Conservation (phyloP, 1,140 invertebrate species). For the Mactra quadrangularis region DNA sequence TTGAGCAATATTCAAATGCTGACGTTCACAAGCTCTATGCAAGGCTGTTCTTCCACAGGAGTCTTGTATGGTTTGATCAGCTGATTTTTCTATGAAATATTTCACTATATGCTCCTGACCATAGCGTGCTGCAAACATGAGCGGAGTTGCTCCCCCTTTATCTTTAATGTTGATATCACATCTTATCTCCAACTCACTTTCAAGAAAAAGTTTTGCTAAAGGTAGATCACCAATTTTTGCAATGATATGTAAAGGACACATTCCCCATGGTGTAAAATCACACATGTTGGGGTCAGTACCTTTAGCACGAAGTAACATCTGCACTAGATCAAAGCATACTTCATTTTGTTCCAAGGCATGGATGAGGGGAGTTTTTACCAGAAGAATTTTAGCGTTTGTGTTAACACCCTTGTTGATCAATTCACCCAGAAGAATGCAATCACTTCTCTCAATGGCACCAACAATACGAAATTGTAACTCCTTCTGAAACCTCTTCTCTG, state of each 20-base stretch:
- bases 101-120: slow-evolving; percentile 30
- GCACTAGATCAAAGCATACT: slow-evolving; percentile 34
- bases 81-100: slow-evolving; percentile 50
- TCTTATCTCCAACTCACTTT: neutral
- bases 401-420: slow-evolving; percentile 48
- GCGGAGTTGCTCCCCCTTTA: slow-evolving; percentile 30
- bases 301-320: slow-evolving; percentile 42
- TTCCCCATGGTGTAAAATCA: slow-evolving; percentile 49
- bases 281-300: slow-evolving; percentile 51
- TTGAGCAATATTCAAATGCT: slow-evolving; percentile 57
- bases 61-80: slow-evolving; percentile 44
- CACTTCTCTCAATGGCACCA: slow-evolving; percentile 47
- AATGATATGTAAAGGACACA: slow-evolving; percentile 62
- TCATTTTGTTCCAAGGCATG: slow-evolving; percentile 61
- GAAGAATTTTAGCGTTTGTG: slow-evolving; percentile 45
- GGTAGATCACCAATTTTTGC: slow-evolving; percentile 12
- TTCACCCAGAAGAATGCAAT: slow-evolving; percentile 16
- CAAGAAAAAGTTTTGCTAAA: slow-evolving; percentile 20
- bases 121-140: slow-evolving; percentile 35
- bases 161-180: slow-evolving; percentile 32
- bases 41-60: slow-evolving; percentile 50
- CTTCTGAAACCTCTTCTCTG: slow-evolving; percentile 61
- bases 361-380: slow-evolving; percentile 61
- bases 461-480: slow-evolving; percentile 61
- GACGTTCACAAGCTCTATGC: slow-evolving; percentile 64